phyloP scores from a whole-genome alignment of 2,797 vertebrate genomes.

The Pangasius larnaudii region DNA sequence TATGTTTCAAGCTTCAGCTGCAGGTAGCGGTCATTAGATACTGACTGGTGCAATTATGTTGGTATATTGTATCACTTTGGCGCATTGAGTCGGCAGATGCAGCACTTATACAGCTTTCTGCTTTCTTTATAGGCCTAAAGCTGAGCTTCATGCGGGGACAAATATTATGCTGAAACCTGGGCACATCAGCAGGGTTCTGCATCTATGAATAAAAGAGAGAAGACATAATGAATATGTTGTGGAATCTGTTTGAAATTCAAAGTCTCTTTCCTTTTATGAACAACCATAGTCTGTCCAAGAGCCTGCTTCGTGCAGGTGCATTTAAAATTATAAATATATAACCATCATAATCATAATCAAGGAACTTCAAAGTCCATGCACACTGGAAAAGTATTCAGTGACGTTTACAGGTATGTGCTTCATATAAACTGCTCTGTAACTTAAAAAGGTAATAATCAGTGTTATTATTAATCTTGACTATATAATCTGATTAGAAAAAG shows the following conservation, averaged over 20 bases:
- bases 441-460: background rate
- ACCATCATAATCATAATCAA: background rate
- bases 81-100: background rate
- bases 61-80: background rate
- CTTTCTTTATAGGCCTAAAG: background rate
- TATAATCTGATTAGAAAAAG: background rate
- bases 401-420: no score
- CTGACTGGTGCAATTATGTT: background rate
- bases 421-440: no score
- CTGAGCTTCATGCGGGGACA: conserved; percentile 27
- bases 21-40: conserved; percentile 5
- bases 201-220: conserved; percentile 52
- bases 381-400: no score
- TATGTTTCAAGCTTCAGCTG: background rate
- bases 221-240: conserved; percentile 51
- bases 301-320: background rate
- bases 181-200: conserved; percentile 41
- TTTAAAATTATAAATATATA: background rate
- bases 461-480: background rate
- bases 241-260: conserved; percentile 23
- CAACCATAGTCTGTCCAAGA: conserved; percentile 7
- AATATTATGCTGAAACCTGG: conserved; percentile 47
- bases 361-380: background rate
- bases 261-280: conserved; percentile 33
- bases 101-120: background rate